These are phyloP conservation scores for Standfussiana lucernea DNA, from an alignment of 2,888 invertebrate genomes.

Conservation along the genomic window DNA sequence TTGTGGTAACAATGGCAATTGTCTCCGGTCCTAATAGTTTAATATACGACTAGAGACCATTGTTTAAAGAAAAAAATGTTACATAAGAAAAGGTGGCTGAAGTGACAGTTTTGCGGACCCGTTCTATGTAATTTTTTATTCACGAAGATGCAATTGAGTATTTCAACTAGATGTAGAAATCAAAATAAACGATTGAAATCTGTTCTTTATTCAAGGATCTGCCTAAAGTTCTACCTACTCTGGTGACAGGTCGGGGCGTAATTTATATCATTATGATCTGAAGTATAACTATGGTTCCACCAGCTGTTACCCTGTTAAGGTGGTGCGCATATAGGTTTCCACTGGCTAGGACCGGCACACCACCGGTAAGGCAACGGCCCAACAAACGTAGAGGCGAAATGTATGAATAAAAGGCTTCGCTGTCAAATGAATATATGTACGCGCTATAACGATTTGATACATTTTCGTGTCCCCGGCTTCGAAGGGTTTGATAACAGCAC, in stretches of 20 bases:
- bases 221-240: not conserved
- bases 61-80: conserved; percentile 33
- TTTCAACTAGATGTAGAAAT: not conserved
- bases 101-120: not conserved
- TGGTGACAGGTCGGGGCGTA: not conserved
- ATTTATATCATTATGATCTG: not conserved
- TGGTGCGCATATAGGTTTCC: not conserved
- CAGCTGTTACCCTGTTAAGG: not conserved
- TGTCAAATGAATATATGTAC: not conserved
- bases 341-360: not conserved
- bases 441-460: not conserved
- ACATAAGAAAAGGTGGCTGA: conserved; percentile 2
- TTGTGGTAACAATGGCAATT: conserved; percentile 72
- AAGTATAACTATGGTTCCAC: not conserved
- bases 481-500: not conserved
- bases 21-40: conserved; percentile 55
- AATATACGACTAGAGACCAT: conserved; percentile 42
- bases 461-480: not conserved
- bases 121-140: not conserved
- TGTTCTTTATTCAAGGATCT: not conserved
- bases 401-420: not conserved
- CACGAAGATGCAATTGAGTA: not conserved
- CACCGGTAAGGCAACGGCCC: not conserved
- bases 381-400: not conserved
- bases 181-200: too few relatives aligned